Evolutionary conservation across 2,888 invertebrate genomes (phyloP).

Genomic region (Dryadula phaetusa): DNA sequence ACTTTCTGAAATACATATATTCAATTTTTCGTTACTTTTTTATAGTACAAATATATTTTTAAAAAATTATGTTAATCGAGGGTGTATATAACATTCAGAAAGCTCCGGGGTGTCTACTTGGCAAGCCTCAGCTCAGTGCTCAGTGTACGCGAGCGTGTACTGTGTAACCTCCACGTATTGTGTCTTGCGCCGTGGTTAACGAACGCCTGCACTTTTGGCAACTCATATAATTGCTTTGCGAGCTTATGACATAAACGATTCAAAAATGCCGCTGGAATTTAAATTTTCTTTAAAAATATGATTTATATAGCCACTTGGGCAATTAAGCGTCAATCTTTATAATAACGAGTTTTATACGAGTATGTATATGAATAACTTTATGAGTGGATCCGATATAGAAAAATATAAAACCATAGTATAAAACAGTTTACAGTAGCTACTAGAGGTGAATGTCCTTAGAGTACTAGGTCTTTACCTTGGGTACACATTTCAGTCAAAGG

Average conservation of each 20-base stretch:
- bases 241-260: slow-evolving; percentile 3
- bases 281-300: slow-evolving; percentile 9
- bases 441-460: not conserved
- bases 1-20: no score
- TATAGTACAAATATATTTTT: no score
- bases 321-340: not conserved
- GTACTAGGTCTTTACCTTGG: not conserved
- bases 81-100: not conserved
- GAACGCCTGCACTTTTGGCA: slow-evolving; percentile 16
- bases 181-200: slow-evolving; percentile 15
- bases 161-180: slow-evolving; percentile 7
- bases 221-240: slow-evolving; percentile 9
- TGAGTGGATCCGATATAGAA: not conserved
- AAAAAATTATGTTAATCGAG: not conserved
- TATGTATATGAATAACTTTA: no score
- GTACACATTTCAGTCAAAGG: not conserved
- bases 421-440: not conserved
- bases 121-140: slow-evolving; percentile 1
- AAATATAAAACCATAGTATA: not conserved
- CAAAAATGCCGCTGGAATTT: not conserved
- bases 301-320: not conserved
- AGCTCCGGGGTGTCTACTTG: slow-evolving; percentile 11
- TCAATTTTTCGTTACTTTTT: no score
- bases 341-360: not conserved
- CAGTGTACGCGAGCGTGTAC: slow-evolving; percentile 1